A percentile compares a stretch with the other conserved stretches of the same genome.
These are phyloP conservation scores for Myiozetetes cayanensis DNA, from an alignment of 2,113 vertebrate species.

Conservation along the genomic window DNA sequence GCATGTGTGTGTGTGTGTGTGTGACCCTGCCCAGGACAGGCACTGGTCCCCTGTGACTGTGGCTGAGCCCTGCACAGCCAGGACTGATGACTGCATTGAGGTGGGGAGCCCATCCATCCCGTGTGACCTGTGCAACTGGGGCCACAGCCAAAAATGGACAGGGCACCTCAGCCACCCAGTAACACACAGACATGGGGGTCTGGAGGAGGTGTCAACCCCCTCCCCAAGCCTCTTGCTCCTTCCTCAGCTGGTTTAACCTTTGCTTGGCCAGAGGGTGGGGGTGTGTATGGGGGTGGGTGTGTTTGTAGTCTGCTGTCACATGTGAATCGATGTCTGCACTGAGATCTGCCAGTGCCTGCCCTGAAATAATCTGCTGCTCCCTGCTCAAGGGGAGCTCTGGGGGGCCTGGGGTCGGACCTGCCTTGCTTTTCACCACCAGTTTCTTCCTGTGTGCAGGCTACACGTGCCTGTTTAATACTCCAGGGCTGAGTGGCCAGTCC, in stretches of 20 bases:
- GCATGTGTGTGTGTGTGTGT: too few relatives aligned
- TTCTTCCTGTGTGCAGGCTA: background rate
- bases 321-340: background rate
- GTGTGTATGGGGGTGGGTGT: background rate
- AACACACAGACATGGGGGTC: background rate
- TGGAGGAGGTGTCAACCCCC: background rate
- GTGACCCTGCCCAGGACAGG: background rate
- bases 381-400: background rate
- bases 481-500: background rate
- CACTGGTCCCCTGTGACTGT: rapidly evolving
- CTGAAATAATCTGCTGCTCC: background rate
- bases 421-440: background rate
- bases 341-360: background rate
- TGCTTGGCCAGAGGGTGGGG: background rate
- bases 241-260: background rate
- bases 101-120: background rate
- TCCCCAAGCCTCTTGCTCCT: background rate
- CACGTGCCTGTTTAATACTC: background rate
- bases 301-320: background rate
- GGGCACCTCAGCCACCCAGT: too few relatives aligned
- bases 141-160: background rate
- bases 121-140: background rate
- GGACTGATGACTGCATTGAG: background rate
- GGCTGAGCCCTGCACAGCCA: background rate
- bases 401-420: background rate